Conservation (phyloP, 2,113 vertebrate genomes). For the Circaetus gallicus region DNA sequence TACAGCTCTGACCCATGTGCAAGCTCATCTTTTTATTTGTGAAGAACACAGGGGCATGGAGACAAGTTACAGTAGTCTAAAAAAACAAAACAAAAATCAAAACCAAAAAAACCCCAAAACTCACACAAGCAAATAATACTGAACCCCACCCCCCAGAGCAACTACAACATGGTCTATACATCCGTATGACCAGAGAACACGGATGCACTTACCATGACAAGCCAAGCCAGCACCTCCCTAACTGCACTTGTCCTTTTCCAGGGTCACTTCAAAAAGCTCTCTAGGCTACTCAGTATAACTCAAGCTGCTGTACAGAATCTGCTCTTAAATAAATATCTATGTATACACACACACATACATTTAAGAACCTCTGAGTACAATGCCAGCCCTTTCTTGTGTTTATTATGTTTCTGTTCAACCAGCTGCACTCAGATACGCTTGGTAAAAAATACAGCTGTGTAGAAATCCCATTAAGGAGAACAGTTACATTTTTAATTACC, state of each 20-base stretch:
- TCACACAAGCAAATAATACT: background rate
- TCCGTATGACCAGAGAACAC: background rate
- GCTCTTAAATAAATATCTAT: background rate
- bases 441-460: background rate
- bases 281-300: background rate
- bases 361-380: background rate
- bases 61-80: background rate
- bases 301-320: background rate
- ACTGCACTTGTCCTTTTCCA: background rate
- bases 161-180: accelerated
- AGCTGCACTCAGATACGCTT: background rate
- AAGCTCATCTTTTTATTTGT: background rate
- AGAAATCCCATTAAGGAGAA: conserved; percentile 11
- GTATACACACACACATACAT: background rate
- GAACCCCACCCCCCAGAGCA: background rate
- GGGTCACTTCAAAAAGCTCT: background rate
- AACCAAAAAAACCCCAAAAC: background rate
- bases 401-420: background rate
- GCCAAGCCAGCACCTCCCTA: background rate
- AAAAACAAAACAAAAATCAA: background rate
- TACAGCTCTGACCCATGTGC: background rate
- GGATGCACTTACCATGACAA: background rate
- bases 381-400: background rate
- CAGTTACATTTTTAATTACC: conserved; percentile 48
- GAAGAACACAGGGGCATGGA: background rate